Conservation (phyloP, 2,113 vertebrate genomes). For the Lagenorhynchus albirostris region DNA sequence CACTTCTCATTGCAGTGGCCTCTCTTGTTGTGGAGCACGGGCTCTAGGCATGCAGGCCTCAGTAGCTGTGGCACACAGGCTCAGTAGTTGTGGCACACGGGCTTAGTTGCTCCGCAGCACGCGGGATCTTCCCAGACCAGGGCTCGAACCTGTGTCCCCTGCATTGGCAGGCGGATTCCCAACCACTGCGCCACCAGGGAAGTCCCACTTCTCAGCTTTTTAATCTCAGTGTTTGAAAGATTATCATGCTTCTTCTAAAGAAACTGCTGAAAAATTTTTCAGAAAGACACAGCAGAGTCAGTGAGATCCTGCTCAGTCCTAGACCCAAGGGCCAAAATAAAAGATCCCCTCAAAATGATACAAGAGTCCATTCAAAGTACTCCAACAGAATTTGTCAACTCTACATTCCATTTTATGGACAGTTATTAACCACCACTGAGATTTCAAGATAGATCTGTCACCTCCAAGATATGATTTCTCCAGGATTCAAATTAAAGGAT, state of each 20-base stretch:
- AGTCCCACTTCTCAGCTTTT: not conserved
- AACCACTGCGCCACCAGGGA: too few relatives aligned
- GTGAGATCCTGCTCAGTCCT: not conserved
- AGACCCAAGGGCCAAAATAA: constrained; percentile 7
- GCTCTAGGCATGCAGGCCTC: too few relatives aligned
- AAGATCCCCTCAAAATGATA: not conserved
- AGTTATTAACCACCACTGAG: not conserved
- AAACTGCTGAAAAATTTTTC: not conserved
- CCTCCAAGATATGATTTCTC: not conserved
- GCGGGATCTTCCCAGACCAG: too few relatives aligned
- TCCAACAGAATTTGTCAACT: not conserved
- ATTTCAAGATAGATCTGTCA: constrained; percentile 16
- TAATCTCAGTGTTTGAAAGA: not conserved
- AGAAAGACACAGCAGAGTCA: not conserved
- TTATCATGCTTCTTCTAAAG: not conserved
- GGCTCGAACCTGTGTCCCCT: too few relatives aligned
- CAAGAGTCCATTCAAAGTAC: not conserved
- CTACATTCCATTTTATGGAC: not conserved
- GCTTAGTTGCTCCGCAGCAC: too few relatives aligned
- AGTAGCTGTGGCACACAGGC: too few relatives aligned
- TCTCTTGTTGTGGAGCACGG: too few relatives aligned
- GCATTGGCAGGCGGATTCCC: too few relatives aligned
- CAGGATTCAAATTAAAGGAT: constrained; percentile 9
- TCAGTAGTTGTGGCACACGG: too few relatives aligned
- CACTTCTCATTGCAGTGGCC: too few relatives aligned